These are phyloP conservation scores for Heterochromis multidens DNA, from an alignment of 2,113 vertebrate genomes.

Conservation along the genomic window DNA sequence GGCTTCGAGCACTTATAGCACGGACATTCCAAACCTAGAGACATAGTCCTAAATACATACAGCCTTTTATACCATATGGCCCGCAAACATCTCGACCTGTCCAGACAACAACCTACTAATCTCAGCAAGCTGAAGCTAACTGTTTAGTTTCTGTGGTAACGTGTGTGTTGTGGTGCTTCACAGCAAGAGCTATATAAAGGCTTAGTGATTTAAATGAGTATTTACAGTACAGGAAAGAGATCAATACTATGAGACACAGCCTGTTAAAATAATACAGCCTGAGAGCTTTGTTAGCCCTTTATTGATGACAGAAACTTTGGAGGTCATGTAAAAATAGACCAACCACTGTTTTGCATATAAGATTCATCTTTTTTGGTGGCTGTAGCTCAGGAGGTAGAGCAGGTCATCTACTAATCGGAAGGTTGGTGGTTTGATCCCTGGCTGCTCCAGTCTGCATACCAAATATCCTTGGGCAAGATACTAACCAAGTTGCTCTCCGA, in stretches of 20 bases:
- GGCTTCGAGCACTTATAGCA: slow-evolving; percentile 16
- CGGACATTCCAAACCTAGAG: slow-evolving; percentile 58
- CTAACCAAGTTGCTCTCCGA: too few species aligned
- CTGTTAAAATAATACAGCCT: slow-evolving; percentile 8
- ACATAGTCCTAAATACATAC: slow-evolving; percentile 51
- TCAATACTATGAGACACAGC: slow-evolving; percentile 8
- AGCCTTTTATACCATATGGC: slow-evolving; percentile 21
- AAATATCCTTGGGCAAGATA: too few species aligned
- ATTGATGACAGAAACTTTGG: background rate
- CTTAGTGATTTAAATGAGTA: slow-evolving; percentile 14
- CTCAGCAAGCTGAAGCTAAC: slow-evolving; percentile 31
- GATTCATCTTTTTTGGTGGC: too few species aligned
- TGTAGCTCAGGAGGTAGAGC: too few species aligned
- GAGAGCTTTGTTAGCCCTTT: background rate
- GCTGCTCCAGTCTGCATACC: too few species aligned
- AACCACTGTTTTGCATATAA: too few species aligned
- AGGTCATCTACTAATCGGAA: too few species aligned
- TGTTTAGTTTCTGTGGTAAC: slow-evolving; percentile 49
- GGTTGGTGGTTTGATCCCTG: too few species aligned
- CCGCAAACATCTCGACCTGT: slow-evolving; percentile 25
- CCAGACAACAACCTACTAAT: slow-evolving; percentile 61
- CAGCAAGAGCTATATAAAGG: slow-evolving; percentile 4
- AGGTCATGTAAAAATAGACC: too few species aligned
- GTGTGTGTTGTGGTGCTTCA: slow-evolving; percentile 14
- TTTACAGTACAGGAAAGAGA: slow-evolving; percentile 47